These are phyloP conservation scores for Hirtodrosophila duncani DNA, from an alignment of 2,888 invertebrate species.

Conservation along the genomic window DNA sequence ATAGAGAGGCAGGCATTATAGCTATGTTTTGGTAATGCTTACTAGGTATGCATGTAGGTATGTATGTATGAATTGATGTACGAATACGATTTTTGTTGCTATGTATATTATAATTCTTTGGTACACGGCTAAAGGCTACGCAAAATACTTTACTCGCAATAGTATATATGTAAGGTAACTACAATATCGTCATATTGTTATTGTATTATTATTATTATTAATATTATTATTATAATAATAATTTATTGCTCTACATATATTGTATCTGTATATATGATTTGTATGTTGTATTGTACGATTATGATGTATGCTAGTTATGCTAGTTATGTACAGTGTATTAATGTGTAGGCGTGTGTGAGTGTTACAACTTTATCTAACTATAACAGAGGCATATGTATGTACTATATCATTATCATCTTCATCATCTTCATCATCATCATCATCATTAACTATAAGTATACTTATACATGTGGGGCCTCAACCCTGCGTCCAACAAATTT, in stretches of 20 bases:
- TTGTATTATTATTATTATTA: conserved; percentile 29
- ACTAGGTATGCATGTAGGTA: conserved; percentile 25
- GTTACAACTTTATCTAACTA: conserved; percentile 63
- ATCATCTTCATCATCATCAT: too few species aligned
- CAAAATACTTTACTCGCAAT: too few species aligned
- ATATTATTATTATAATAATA: too few species aligned
- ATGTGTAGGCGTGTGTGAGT: conserved; percentile 5
- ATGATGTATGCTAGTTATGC: conserved; percentile 43
- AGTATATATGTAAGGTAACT: conserved; percentile 35
- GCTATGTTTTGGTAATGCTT: conserved; percentile 19
- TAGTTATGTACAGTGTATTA: conserved; percentile 54
- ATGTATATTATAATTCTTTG: conserved; percentile 42
- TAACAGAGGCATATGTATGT: conserved; percentile 51
- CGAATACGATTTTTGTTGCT: conserved; percentile 4
- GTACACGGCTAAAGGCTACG: conserved; percentile 67
- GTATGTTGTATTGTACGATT: conserved; percentile 31
- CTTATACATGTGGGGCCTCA: conserved; percentile 16
- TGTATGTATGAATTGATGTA: conserved; percentile 9
- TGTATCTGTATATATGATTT: conserved; percentile 25
- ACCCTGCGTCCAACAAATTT: conserved; percentile 40
- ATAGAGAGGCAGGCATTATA: conserved; percentile 13
- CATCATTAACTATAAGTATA: too few species aligned
- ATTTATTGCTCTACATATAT: conserved; percentile 59
- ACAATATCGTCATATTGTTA: conserved; percentile 31
- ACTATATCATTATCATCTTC: conserved; percentile 19